A percentile compares a stretch with the other conserved stretches of the same genome.
phyloP scores from a whole-genome alignment of 2,113 vertebrate species.

The Bungarus multicinctus region DNA sequence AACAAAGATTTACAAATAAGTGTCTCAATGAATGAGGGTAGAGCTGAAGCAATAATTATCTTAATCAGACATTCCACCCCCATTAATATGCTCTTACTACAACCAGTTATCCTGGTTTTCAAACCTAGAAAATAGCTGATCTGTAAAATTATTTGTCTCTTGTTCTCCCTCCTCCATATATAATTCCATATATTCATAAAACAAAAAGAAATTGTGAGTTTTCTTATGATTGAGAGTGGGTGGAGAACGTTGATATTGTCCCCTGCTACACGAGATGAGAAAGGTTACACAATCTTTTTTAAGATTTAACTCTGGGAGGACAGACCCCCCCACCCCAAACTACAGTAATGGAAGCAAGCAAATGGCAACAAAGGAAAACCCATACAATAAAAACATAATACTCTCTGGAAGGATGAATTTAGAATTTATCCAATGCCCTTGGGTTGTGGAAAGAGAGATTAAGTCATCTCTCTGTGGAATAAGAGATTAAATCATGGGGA shows the following conservation, averaged over 20 bases:
- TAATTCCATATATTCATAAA: not conserved
- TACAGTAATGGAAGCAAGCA: not conserved
- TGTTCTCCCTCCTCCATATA: no score
- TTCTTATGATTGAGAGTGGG: not conserved
- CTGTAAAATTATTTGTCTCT: conserved; percentile 9
- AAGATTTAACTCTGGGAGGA: not conserved
- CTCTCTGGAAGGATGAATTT: not conserved
- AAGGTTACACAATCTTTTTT: not conserved
- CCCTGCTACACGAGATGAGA: not conserved
- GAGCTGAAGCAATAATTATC: not conserved
- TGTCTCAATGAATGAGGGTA: not conserved
- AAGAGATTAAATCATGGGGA: not conserved
- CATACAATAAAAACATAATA: not conserved
- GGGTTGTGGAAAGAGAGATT: not conserved
- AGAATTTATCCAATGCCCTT: not conserved
- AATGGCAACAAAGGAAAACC: not conserved
- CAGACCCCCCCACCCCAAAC: not conserved
- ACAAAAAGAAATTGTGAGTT: conserved; percentile 4
- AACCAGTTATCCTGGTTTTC: not conserved
- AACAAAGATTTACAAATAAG: not conserved
- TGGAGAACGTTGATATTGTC: not conserved
- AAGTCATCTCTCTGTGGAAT: not conserved
- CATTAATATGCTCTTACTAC: not conserved
- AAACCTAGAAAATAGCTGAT: conserved; percentile 5
- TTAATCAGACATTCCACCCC: not conserved